Evolutionary conservation across 2,888 invertebrate species (phyloP), one percentile per base, ranked within the genome.

Genomic region (Sicus ferrugineus): DNA sequence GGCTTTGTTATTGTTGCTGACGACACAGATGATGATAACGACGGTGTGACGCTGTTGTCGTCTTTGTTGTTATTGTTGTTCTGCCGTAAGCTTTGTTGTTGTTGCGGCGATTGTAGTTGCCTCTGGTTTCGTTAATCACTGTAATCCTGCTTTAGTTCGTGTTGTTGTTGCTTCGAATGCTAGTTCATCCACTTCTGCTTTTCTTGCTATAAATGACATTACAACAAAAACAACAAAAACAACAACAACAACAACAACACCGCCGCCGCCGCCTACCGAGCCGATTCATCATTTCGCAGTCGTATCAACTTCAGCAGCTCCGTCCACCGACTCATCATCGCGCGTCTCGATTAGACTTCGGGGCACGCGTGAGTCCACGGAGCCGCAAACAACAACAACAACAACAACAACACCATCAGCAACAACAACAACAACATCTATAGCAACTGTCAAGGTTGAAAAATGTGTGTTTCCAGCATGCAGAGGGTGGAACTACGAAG

Each of bases 391-490:
- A 62, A 30, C 52, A 48, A 50, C 62, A 63, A 46, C 62, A 67
- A 42, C 28, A 48, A 42, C 46, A 68, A 28, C 31, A 16, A 31
- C 21, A 42, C 9, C 3, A 30, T 52, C 11, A 54, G 31, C n/a
- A n/a, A n/a, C n/a, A n/a, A n/a, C 46, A 64, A 46, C 28, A 38
- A 56, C 30, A 21, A 28, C 11, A 14, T 42, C 19, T 19, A 63
- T 28, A 38, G 56, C 61, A 61, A 26, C 59, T 66, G 66, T 38
- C 38, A 66, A 38, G 59, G 38, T 50, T 65, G 52, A 65, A 65
- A 50, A 52, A 59, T 66, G 31, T 30, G 30, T 14, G 3, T 31
- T 30, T 38, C 46, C 3, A 63, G 67, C n/a, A n/a, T n/a, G n/a
- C 23, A 3, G 50, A 50, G 50, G 42, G 9, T 19, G 52, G 52